These are phyloP conservation scores for Plemyria rubiginata DNA, from an alignment of 2,888 invertebrate genomes.

Conservation along the genomic window DNA sequence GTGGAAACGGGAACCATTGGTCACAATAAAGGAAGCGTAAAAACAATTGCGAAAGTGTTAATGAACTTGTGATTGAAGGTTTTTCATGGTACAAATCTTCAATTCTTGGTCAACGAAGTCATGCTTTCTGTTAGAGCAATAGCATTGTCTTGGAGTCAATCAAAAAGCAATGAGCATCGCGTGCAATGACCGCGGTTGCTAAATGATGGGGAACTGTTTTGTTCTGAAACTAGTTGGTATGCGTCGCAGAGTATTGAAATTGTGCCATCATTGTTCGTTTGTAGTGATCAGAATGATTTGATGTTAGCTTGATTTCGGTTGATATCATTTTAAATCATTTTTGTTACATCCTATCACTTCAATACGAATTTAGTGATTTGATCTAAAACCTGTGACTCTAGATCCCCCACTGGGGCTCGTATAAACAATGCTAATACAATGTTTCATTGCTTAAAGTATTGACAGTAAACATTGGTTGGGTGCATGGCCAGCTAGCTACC, in stretches of 20 bases:
- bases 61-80: conserved; percentile 66
- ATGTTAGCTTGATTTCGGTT: conserved; percentile 6
- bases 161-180: conserved; percentile 75
- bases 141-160: conserved; percentile 74
- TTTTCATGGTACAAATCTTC: conserved; percentile 66
- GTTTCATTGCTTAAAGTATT: too few relatives aligned
- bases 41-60: conserved; percentile 79
- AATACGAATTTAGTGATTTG: too few relatives aligned
- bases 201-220: conserved; percentile 76
- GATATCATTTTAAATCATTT: too few relatives aligned
- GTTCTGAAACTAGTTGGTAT: conserved; percentile 58
- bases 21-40: conserved; percentile 71
- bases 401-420: too few relatives aligned
- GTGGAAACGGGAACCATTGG: conserved; percentile 56
- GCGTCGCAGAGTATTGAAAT: conserved; percentile 52
- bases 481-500: background rate
- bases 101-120: conserved; percentile 67
- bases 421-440: too few relatives aligned
- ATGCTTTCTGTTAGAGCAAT: conserved; percentile 62
- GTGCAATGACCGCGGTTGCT: conserved; percentile 78
- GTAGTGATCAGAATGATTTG: conserved; percentile 47
- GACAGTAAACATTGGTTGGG: too few relatives aligned
- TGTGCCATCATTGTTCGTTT: conserved; percentile 43
- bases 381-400: too few relatives aligned
- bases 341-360: too few relatives aligned